Base-by-base conservation (phyloP, 1,140 invertebrate genomes). In the Asobara japonica region DNA sequence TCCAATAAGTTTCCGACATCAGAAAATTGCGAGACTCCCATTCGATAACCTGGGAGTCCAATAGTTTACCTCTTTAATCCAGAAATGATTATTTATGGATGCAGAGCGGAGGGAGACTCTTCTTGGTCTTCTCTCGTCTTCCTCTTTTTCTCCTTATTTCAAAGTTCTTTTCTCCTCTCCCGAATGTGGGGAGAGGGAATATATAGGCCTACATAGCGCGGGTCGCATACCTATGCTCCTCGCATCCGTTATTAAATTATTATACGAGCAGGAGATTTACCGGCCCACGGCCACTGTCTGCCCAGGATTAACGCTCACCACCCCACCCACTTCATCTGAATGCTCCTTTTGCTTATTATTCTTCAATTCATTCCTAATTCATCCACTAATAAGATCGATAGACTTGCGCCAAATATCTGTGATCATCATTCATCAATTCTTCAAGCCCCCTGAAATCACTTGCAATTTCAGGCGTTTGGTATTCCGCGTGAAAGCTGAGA, bases 201-300 rank as follows among this genome's bases (percentile, higher is more conserved):
- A 29, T 18, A 33, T 48, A 31, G 22, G 56, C 33, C 38, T 56
- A 29, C 1, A n/a, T 22, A 65, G 10, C 31, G 4, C 65, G 11
- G 41, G 30, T 56, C 60, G 20, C 65, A 67, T 71, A 67, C 65
- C 61, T 70, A 71, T 51, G 45, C 48, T 61, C 51, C 64, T 60
- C 73, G 74, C 68, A 78, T 75, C 75, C 79, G 76, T 84, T 83
- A 83, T 84, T 83, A 82, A 84, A 84, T 84, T 82, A 80, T 81
- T 81, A 82, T 79, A 78, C 77, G 74, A 80, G 79, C 71, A 16
- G 60, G 62, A 76, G 80, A 82, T 82, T 82, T 81, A 82, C 81
- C 69, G 74, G 70, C 75, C 20, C 25, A 72, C 72, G 74, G 76
- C 79, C 77, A 79, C 79, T 69, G 61, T 56, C 68, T 48, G 65